Base-by-base conservation (phyloP, 2,797 vertebrate species). In the Hephaestus fuliginosus region DNA sequence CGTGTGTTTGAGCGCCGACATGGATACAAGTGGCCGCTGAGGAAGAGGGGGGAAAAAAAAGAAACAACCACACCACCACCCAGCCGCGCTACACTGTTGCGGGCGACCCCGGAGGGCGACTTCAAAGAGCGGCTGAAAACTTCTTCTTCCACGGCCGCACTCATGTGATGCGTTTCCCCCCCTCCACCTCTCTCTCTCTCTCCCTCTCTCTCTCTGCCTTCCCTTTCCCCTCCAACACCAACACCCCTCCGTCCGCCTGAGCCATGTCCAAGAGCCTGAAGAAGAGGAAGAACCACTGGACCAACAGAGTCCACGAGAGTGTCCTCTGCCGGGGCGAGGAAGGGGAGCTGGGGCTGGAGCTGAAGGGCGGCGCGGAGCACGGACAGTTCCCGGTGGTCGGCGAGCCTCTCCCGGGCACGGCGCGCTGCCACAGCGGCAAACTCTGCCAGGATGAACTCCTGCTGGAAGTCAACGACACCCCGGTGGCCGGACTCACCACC, bases 201-300 rank as follows among this genome's bases (percentile, higher is more conserved):
- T 33, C 5, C 3, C 30, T 33, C 30, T 33, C 30, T 5, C 30
- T 33, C 30, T 25, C 25, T 25, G 25, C 25, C 25, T 25, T 25
- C 25, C 30, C 3, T 33, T 33, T 3, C 30, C 30, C 3, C 30
- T 33, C 30, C 30, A 5, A 33, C 30, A 33, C 30, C 30, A 5
- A 33, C 30, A 33, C 30, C 30, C 30, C 30, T 33, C 30, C 30
- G 30, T 33, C 30, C 39, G 57, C 71, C 81, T 55, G 93, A 96
- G 96, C 96, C 95, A 99, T 99, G 98, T 98, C 98, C 96, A 97
- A 97, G 93, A 98, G 93, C 95, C 94, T 96, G 96, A 99, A 97
- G 95, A 98, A 96, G 96, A 91, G 86, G 89, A 98, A 97, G 94
- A 97, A 95, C 96, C 98, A 99, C 97, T 99, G 98, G 98, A 99